Percentiles rank a stretch among this genome's conserved stretches.
Evolutionary conservation across 2,888 invertebrate species (phyloP).

Genomic region (Oxycera nigricornis): DNA sequence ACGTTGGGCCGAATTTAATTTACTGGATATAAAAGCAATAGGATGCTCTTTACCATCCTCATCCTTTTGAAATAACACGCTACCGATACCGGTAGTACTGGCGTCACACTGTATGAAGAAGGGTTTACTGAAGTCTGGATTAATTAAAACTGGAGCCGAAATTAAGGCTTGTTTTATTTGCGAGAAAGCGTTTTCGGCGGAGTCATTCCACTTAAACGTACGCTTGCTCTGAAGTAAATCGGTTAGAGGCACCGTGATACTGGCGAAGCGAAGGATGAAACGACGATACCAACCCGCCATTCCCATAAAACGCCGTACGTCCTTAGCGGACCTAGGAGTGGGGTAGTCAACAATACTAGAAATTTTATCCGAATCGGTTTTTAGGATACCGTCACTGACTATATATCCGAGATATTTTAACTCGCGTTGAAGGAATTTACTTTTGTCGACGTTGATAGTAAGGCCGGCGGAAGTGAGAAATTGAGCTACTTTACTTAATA

Average conservation of each 20-base stretch:
- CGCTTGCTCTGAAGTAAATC: background rate
- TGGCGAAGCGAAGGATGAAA: background rate
- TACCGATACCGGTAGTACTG: conserved; percentile 34
- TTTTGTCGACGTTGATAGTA: conserved; percentile 23
- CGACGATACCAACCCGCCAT: conserved; percentile 25
- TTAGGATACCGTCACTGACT: conserved; percentile 6
- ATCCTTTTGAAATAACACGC: conserved; percentile 16
- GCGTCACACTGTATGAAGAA: conserved; percentile 32
- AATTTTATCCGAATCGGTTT: conserved; percentile 22
- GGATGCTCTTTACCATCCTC: conserved; percentile 13
- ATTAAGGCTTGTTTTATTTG: conserved; percentile 8
- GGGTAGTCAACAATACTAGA: conserved; percentile 1
- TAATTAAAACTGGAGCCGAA: conserved; percentile 25
- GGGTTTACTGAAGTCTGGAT: conserved; percentile 30
- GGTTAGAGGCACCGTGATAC: background rate
- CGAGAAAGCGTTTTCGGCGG: conserved; percentile 31
- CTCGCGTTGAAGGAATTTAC: conserved; percentile 5
- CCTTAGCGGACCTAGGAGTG: background rate
- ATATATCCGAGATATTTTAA: conserved; percentile 32
- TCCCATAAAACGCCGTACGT: conserved; percentile 13
- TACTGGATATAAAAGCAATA: conserved; percentile 9
- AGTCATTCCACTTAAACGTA: conserved; percentile 16
- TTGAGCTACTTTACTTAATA: background rate
- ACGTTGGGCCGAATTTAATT: conserved; percentile 13
- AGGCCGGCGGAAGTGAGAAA: background rate